A percentile compares a stretch with the other conserved stretches of the same genome.
Evolutionary conservation across 2,797 vertebrate species (phyloP).

Genomic region (Characodon lateralis): DNA sequence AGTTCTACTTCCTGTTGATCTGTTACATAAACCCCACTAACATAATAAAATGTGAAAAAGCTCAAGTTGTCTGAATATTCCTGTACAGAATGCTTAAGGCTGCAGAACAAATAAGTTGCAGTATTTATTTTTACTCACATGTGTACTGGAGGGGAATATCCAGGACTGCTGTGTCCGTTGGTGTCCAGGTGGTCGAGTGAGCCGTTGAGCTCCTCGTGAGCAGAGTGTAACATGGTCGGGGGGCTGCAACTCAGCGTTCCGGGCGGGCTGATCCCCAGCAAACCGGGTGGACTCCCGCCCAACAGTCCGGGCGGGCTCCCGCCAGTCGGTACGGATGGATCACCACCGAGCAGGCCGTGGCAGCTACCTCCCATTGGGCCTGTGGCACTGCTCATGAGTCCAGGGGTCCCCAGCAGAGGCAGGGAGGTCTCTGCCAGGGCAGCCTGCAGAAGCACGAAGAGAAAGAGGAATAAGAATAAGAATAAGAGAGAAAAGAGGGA

Average conservation of each 20-base stretch:
- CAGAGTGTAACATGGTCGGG: conserved; percentile 89
- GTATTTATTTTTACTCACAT: conserved; percentile 83
- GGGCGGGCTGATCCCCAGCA: conserved; percentile 91
- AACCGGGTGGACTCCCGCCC: conserved; percentile 90
- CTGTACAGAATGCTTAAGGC: neutral
- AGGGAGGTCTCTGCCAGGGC: conserved; percentile 97
- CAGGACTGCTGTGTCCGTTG: conserved; percentile 96
- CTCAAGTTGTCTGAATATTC: neutral
- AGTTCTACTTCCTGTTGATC: neutral
- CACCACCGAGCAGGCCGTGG: conserved; percentile 91
- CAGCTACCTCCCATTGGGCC: conserved; percentile 91
- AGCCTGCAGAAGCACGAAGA: conserved; percentile 77
- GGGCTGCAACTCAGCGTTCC: conserved; percentile 91
- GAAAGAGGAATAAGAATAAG: neutral
- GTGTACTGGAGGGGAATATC: conserved; percentile 94
- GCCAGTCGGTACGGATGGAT: conserved; percentile 90
- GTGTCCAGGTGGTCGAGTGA: conserved; percentile 97
- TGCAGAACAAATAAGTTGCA: neutral
- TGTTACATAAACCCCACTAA: neutral
- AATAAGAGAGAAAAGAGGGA: neutral
- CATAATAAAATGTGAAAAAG: neutral
- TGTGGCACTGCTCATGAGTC: conserved; percentile 92
- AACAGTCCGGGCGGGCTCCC: conserved; percentile 85
- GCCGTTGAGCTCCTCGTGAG: conserved; percentile 94
- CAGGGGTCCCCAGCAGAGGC: conserved; percentile 92